Evolutionary conservation across 2,113 vertebrate species (phyloP).

Genomic region (Bujurquina vittata): DNA sequence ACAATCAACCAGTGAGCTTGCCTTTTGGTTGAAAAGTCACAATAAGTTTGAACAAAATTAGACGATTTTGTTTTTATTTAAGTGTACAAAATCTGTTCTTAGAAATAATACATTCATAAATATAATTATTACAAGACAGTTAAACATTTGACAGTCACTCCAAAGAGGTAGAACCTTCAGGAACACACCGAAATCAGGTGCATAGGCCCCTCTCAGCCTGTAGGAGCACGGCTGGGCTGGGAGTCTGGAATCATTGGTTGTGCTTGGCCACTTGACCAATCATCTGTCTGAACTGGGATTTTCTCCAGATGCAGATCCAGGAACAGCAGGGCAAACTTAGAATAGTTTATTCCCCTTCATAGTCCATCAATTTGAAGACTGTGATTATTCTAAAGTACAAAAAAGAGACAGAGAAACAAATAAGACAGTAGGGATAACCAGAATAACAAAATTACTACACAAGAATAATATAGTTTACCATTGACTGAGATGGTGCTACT

Average conservation of each 20-base stretch:
- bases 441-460: not conserved
- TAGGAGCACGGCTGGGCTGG: no score
- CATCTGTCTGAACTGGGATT: not conserved
- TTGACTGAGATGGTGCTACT: not conserved
- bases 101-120: not conserved
- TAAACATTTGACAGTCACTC: no score
- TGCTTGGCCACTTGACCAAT: no score
- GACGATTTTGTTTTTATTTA: not conserved
- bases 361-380: not conserved
- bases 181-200: no score
- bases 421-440: not conserved
- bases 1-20: no score
- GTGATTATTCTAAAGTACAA: constrained; percentile 12
- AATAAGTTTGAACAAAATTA: not conserved
- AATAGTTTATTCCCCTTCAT: not conserved
- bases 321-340: not conserved
- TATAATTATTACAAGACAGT: no score
- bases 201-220: no score
- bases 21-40: no score
- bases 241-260: no score
- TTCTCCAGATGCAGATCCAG: not conserved
- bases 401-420: not conserved
- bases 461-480: not conserved
- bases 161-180: not conserved
- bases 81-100: not conserved